Conservation (phyloP, 2,888 invertebrate species). For the Augiades crinisus region DNA sequence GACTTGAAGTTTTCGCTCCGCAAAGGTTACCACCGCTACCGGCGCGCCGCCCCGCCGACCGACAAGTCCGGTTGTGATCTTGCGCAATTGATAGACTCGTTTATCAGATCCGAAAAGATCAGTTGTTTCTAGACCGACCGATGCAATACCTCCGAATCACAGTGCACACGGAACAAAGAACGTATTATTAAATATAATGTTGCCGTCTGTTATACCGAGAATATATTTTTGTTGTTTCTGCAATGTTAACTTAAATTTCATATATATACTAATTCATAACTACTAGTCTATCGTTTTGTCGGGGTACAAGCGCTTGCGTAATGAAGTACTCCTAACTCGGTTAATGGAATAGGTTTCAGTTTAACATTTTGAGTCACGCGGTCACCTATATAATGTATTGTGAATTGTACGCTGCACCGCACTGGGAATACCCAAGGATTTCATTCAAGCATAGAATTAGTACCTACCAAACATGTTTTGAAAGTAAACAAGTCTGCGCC, state of each 20-base stretch:
- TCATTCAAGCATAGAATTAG: slow-evolving; percentile 57
- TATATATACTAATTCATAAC: too few species aligned
- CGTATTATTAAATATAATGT: too few species aligned
- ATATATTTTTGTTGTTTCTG: too few species aligned
- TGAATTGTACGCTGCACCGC: slow-evolving; percentile 35
- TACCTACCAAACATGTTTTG: slow-evolving; percentile 42
- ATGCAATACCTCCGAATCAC: slow-evolving; percentile 30
- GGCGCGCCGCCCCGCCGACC: slow-evolving; percentile 43
- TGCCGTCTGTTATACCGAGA: too few species aligned
- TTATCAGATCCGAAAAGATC: slow-evolving; percentile 71
- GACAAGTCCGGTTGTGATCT: slow-evolving; percentile 65
- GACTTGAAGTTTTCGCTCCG: slow-evolving; percentile 74
- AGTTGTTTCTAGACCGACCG: slow-evolving; percentile 53
- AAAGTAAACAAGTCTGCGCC: slow-evolving; percentile 59
- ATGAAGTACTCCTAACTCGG: too few species aligned
- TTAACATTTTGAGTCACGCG: slow-evolving; percentile 1
- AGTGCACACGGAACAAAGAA: slow-evolving; percentile 20
- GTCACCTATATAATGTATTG: slow-evolving; percentile 11
- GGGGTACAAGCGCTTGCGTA: too few species aligned
- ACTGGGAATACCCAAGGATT: slow-evolving; percentile 58
- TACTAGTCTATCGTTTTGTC: too few species aligned
- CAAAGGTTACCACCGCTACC: slow-evolving; percentile 70
- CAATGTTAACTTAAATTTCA: too few species aligned
- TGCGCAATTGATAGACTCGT: slow-evolving; percentile 71
- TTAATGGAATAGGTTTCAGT: neutral